These are phyloP conservation scores for Nesometra sesokonis DNA, from an alignment of 35 echinoderm and acorn worm genomes.

Conservation along the genomic window DNA sequence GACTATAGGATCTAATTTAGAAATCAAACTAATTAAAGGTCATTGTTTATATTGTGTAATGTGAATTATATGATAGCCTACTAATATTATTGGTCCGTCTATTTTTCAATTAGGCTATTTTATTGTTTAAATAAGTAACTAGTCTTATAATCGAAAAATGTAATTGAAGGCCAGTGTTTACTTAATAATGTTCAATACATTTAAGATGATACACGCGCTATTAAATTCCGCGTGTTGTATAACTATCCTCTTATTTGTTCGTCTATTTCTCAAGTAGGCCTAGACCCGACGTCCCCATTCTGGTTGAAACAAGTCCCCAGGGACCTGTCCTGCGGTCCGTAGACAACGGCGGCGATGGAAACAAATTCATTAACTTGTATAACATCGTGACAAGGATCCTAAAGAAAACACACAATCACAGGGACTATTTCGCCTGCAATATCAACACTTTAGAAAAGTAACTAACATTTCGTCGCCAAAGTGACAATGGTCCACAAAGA, in stretches of 20 bases:
- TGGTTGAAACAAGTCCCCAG: neutral
- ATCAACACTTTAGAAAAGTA: neutral
- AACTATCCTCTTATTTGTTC: neutral
- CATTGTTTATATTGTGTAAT: too few relatives aligned
- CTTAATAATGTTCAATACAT: neutral
- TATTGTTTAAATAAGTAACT: neutral
- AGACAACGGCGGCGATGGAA: neutral
- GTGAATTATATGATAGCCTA: too few relatives aligned
- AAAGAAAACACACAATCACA: neutral
- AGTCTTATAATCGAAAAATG: neutral
- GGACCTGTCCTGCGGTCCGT: neutral
- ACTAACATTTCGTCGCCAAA: neutral
- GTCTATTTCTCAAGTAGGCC: neutral
- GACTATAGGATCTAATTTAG: too few relatives aligned
- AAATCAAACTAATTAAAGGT: too few relatives aligned
- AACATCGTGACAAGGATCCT: neutral
- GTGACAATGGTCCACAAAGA: neutral
- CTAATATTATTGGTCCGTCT: too few relatives aligned
- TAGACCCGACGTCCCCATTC: neutral
- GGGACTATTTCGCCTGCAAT: neutral
- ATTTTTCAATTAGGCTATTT: too few relatives aligned
- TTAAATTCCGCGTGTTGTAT: neutral
- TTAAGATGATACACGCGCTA: neutral
- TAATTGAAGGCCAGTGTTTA: neutral
- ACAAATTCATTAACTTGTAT: neutral